These are phyloP conservation scores for Dendroctonus valens DNA, from an alignment of 1,140 invertebrate species.

Conservation along the genomic window DNA sequence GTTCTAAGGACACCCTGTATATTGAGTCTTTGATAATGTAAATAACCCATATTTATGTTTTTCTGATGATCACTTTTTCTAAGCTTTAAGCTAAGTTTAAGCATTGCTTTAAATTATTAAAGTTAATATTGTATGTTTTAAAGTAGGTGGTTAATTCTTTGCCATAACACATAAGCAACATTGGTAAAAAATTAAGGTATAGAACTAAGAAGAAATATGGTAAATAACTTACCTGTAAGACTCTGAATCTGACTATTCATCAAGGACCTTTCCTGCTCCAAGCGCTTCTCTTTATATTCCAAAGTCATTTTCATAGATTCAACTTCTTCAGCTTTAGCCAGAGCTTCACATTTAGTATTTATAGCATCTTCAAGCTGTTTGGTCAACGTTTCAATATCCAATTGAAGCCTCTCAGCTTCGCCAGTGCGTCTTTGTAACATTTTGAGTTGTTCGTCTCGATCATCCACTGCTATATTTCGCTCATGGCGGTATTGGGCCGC, in stretches of 20 bases:
- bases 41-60: too few relatives aligned
- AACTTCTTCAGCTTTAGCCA: constrained; percentile 76
- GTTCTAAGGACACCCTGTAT: too few relatives aligned
- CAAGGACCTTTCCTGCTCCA: constrained; percentile 75
- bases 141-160: too few relatives aligned
- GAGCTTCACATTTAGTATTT: constrained; percentile 77
- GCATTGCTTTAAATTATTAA: too few relatives aligned
- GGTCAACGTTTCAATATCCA: constrained; percentile 62
- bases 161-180: too few relatives aligned
- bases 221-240: constrained; percentile 53
- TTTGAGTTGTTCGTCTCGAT: constrained; percentile 67
- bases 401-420: constrained; percentile 67
- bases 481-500: constrained; percentile 57
- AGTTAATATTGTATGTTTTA: too few relatives aligned
- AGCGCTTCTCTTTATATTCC: constrained; percentile 77
- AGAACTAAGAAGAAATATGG: too few relatives aligned
- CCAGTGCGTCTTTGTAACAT: constrained; percentile 67
- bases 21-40: too few relatives aligned
- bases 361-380: constrained; percentile 68
- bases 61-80: too few relatives aligned
- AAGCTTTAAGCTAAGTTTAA: too few relatives aligned
- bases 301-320: constrained; percentile 73
- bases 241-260: constrained; percentile 73
- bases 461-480: constrained; percentile 64
- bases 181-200: too few relatives aligned